phyloP scores from a whole-genome alignment of 2,888 invertebrate species.

The Entomobrya proxima region DNA sequence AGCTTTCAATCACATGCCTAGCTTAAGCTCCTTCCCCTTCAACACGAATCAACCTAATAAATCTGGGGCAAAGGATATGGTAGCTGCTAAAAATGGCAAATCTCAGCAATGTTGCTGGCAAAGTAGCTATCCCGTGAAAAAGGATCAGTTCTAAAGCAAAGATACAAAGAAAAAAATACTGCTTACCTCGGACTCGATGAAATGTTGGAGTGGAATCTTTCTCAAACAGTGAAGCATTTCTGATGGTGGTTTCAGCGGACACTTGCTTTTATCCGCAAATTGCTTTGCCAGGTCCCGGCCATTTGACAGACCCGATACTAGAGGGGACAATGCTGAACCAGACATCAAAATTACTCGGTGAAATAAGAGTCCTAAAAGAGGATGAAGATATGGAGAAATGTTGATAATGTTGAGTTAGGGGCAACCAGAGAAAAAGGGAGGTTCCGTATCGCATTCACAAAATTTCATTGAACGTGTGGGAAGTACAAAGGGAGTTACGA shows the following conservation, averaged over 20 bases:
- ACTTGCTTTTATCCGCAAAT: conserved; percentile 73
- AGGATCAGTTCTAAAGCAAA: neutral
- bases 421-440: neutral
- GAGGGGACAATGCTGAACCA: conserved; percentile 86
- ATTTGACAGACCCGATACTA: conserved; percentile 71
- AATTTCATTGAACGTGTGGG: neutral
- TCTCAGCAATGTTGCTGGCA: conserved; percentile 26
- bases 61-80: conserved; percentile 44
- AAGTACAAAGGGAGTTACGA: neutral
- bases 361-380: conserved; percentile 79
- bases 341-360: conserved; percentile 86
- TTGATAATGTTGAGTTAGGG: neutral
- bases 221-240: conserved; percentile 75
- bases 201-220: conserved; percentile 73
- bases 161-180: conserved; percentile 7
- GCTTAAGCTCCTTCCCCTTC: conserved; percentile 1
- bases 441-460: conserved; percentile 17
- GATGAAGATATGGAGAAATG: conserved; percentile 2
- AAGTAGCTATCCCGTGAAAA: neutral
- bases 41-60: conserved; percentile 37
- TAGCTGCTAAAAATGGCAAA: conserved; percentile 33
- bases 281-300: conserved; percentile 77
- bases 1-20: conserved; percentile 48
- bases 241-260: conserved; percentile 73
- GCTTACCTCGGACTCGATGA: conserved; percentile 74